A percentile compares a stretch with the other conserved stretches of the same genome.
These are phyloP conservation scores for Yponomeuta sedellus DNA, from an alignment of 2,888 invertebrate species.

Conservation along the genomic window DNA sequence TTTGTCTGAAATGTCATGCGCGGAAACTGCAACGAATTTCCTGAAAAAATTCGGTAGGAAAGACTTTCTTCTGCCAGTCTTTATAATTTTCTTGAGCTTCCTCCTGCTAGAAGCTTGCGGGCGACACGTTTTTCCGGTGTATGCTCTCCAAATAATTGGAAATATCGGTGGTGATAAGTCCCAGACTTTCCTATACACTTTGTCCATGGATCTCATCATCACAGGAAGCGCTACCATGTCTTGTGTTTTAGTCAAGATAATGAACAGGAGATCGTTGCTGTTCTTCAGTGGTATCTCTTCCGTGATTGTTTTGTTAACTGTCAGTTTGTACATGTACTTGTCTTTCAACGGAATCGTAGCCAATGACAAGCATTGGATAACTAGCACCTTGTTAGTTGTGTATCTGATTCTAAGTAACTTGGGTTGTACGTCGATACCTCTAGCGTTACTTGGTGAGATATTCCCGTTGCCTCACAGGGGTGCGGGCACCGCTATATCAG, in stretches of 20 bases:
- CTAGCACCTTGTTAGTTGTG: constrained; percentile 36
- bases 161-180: constrained; percentile 38
- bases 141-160: constrained; percentile 46
- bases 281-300: constrained; percentile 43
- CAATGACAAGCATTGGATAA: constrained; percentile 34
- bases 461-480: constrained; percentile 49
- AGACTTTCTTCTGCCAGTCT: constrained; percentile 45
- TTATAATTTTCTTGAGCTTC: constrained; percentile 34
- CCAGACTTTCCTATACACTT: constrained; percentile 38
- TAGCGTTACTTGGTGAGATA: constrained; percentile 50
- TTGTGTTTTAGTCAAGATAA: constrained; percentile 39
- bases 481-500: constrained; percentile 36
- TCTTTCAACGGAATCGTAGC: constrained; percentile 30
- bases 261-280: constrained; percentile 42
- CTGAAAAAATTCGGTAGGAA: constrained; percentile 38
- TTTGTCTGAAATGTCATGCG: constrained; percentile 20
- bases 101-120: constrained; percentile 44
- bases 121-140: constrained; percentile 46
- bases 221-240: constrained; percentile 38
- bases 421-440: constrained; percentile 50
- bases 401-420: constrained; percentile 49
- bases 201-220: constrained; percentile 45
- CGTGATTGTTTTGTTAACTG: constrained; percentile 30
- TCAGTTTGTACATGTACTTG: constrained; percentile 40
- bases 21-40: constrained; percentile 25